These are phyloP conservation scores for Andrena dorsata DNA, from an alignment of 2,888 invertebrate species.

Conservation along the genomic window DNA sequence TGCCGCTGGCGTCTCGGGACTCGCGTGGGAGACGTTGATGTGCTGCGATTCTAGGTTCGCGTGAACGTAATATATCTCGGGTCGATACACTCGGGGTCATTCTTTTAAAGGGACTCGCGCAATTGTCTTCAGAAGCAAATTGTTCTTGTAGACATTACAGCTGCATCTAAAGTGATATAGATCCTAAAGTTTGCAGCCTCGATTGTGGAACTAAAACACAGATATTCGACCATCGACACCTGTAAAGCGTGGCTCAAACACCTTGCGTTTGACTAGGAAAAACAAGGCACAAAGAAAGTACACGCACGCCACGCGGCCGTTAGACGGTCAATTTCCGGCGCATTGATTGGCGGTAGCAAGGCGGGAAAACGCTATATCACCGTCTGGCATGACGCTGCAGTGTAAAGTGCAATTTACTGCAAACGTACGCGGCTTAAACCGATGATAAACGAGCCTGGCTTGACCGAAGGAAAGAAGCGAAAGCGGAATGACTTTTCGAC, in stretches of 20 bases:
- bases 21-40: background rate
- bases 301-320: slow-evolving; percentile 60
- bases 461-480: slow-evolving; percentile 65
- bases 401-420: slow-evolving; percentile 70
- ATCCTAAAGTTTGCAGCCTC: no score
- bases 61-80: no score
- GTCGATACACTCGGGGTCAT: no score
- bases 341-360: slow-evolving; percentile 71
- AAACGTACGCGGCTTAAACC: slow-evolving; percentile 67
- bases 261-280: slow-evolving; percentile 37
- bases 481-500: slow-evolving; percentile 67
- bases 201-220: background rate
- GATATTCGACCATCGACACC: slow-evolving; percentile 4
- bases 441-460: slow-evolving; percentile 75
- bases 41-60: no score
- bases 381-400: slow-evolving; percentile 75
- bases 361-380: slow-evolving; percentile 71
- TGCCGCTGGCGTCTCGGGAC: background rate
- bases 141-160: no score
- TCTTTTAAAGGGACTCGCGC: no score
- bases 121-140: no score
- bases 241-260: slow-evolving; percentile 28
- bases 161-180: no score
- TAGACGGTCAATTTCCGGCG: slow-evolving; percentile 75
- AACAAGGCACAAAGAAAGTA: slow-evolving; percentile 48